phyloP scores from a whole-genome alignment of 2,888 invertebrate species.

The Caenorhabditis sp. region DNA sequence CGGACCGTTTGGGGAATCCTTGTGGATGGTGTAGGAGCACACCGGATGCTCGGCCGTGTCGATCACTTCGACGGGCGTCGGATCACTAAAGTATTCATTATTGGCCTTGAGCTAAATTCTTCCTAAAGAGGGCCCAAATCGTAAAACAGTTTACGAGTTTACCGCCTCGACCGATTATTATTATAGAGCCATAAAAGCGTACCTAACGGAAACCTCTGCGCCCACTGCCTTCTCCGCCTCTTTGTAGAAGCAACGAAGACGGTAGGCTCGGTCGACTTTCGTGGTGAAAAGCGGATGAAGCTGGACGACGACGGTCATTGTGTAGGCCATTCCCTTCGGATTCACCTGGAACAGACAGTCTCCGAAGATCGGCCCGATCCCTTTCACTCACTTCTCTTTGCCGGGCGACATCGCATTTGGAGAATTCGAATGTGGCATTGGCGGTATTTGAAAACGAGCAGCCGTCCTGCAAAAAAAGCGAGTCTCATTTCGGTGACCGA shows the following conservation, averaged over 20 bases:
- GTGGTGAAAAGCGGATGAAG: conserved; percentile 77
- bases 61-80: conserved; percentile 62
- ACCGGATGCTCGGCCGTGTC: conserved; percentile 67
- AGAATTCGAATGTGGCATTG: conserved; percentile 72
- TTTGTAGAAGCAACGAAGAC: conserved; percentile 77
- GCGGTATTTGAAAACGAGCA: conserved; percentile 69
- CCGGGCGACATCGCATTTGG: conserved; percentile 75
- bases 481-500: conserved; percentile 5
- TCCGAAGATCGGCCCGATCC: not conserved
- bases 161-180: not conserved
- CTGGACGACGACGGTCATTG: conserved; percentile 78
- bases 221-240: conserved; percentile 74
- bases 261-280: conserved; percentile 76
- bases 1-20: conserved; percentile 76
- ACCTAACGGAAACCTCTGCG: conserved; percentile 60
- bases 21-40: conserved; percentile 75
- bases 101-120: conserved; percentile 15
- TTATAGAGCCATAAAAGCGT: conserved; percentile 23
- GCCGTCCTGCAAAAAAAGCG: conserved; percentile 62
- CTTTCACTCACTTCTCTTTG: conserved; percentile 71
- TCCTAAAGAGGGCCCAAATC: no score
- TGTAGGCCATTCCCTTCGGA: conserved; percentile 76
- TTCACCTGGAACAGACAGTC: conserved; percentile 67
- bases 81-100: conserved; percentile 67
- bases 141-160: conserved; percentile 26